Evolutionary conservation across 2,113 vertebrate genomes (phyloP).

Genomic region (Rostratula benghalensis): DNA sequence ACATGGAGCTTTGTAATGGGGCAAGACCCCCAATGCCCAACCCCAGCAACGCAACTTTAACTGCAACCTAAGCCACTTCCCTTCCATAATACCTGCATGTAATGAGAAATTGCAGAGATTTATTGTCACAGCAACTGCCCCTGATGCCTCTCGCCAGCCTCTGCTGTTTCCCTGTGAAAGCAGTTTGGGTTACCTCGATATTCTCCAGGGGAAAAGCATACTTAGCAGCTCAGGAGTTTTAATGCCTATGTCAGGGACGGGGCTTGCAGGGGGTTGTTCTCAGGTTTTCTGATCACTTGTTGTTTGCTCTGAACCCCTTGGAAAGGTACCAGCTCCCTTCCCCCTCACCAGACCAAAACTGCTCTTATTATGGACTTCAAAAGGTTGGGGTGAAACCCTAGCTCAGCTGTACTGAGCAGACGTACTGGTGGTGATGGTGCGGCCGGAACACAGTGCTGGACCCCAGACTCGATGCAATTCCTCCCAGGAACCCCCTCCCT

Average conservation of each 20-base stretch:
- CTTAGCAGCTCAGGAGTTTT: constrained; percentile 49
- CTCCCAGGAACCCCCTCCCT: not conserved
- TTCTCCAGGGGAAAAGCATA: constrained; percentile 4
- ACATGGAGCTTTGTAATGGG: fast-evolving
- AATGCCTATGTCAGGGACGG: not conserved
- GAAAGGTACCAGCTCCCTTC: constrained; percentile 16
- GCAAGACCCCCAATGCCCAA: not conserved
- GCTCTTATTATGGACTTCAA: constrained; percentile 31
- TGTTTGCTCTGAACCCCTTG: constrained; percentile 34
- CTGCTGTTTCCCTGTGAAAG: not conserved
- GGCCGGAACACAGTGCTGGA: not conserved
- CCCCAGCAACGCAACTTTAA: not conserved
- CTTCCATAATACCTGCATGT: not conserved
- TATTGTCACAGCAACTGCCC: constrained; percentile 1
- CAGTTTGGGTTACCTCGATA: constrained; percentile 22
- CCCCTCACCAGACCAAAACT: not conserved
- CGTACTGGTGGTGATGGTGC: not conserved
- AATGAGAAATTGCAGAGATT: constrained; percentile 61
- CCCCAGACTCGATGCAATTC: not conserved
- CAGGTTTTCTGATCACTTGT: constrained; percentile 54
- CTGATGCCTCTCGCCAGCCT: constrained; percentile 6
- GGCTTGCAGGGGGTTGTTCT: not conserved
- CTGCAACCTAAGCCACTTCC: not conserved
- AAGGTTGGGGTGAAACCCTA: constrained; percentile 36
- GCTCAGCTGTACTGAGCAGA: not conserved